Evolutionary conservation across 2,113 vertebrate species (phyloP), one percentile per base, ranked within the genome.

Genomic region (Colinus virginianus): DNA sequence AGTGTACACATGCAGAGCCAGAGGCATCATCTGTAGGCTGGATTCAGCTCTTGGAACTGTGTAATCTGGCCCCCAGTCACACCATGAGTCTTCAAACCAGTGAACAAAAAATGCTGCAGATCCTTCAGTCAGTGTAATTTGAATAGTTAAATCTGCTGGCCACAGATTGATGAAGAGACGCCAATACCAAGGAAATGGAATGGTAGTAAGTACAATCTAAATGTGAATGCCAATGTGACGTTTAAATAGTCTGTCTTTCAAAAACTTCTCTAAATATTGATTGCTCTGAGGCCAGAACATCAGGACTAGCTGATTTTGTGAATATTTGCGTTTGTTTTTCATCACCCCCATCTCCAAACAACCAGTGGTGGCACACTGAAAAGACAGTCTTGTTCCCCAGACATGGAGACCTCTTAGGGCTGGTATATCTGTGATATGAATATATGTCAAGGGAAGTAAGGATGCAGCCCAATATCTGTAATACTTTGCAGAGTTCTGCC

Each of bases 281-380:
- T 32, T 2, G 1, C 0, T 1, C 0, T 1, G 53, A 67, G 20
- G 13, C 32, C 67, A n/a, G 36, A 76, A 53, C 40, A 28, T 87
- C 36, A 48, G 30, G 62, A 48, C 26, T 62, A 42, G 45, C 3
- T 84, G 26, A 76, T 53, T 77, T 82, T 58, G 32, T 42, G 30
- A 90, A 13, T 2, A 2, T 11, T 11, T 6, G 12, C 3, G 2
- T 0, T 9, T 9, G 7, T 55, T 83, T 85, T 85, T 90, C 46
- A 70, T 78, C 6, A 26, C 11, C 34, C 7, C 6, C 25, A 13
- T 36, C 84, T 51, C 6, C 13, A 51, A 6, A 7, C 6, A 68
- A 11, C 8, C 17, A 8, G 0, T 40, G 9, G 36, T 56, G 84
- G 53, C 7, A 4, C 5, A 5, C 7, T 32, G 62, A 43, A 85